phyloP scores from a whole-genome alignment of 1,140 invertebrate genomes.

The Lepidurus couesii region DNA sequence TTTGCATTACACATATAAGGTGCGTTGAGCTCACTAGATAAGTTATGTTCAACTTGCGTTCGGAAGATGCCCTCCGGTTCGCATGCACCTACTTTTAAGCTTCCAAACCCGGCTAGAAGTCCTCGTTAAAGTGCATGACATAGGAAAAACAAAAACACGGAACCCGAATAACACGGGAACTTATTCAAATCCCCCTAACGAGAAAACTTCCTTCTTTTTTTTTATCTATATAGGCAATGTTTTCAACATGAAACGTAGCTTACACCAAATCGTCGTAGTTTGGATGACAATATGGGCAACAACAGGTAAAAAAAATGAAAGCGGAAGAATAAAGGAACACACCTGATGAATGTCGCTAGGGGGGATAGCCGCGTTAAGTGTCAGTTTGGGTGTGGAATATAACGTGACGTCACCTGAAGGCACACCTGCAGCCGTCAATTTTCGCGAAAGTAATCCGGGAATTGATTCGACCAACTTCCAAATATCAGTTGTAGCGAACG shows the following conservation, averaged over 20 bases:
- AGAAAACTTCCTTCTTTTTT: neutral
- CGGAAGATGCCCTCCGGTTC: neutral
- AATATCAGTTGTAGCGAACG: neutral
- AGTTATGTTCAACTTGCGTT: conserved; percentile 3
- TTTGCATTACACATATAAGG: conserved; percentile 1
- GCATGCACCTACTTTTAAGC: neutral
- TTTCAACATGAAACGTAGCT: neutral
- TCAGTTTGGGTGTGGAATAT: neutral
- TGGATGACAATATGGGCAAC: neutral
- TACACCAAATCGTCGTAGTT: neutral
- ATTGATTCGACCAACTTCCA: neutral
- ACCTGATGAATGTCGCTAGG: neutral
- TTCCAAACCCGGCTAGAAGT: neutral
- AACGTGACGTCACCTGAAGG: neutral
- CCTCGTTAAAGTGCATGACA: neutral
- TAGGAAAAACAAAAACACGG: neutral
- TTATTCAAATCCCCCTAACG: neutral
- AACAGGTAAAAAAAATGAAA: neutral
- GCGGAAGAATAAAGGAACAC: neutral
- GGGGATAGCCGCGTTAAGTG: neutral
- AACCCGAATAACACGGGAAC: neutral
- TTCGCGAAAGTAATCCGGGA: neutral
- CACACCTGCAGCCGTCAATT: neutral
- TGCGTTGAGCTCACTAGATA: neutral
- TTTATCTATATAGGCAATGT: neutral